These are phyloP conservation scores for Hydropsyche betteni DNA, from an alignment of 2,888 invertebrate genomes.

Conservation along the genomic window DNA sequence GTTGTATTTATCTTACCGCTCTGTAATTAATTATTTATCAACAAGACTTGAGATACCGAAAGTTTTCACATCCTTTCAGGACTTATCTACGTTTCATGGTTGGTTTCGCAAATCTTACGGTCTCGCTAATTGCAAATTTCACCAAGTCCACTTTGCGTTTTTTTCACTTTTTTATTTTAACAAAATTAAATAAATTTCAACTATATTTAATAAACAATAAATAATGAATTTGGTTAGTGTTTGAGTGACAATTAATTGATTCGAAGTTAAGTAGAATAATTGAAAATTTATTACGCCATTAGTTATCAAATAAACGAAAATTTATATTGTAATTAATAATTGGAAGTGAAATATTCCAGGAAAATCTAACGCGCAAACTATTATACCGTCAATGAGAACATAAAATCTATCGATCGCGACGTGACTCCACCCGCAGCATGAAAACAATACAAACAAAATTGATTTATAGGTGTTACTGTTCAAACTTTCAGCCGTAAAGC, in stretches of 20 bases:
- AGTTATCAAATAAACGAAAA: no score
- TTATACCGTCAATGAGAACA: constrained; percentile 9
- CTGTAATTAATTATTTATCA: constrained; percentile 40
- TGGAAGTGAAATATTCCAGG: background rate
- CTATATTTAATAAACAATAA: no score
- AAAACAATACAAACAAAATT: constrained; percentile 39
- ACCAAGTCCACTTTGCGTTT: no score
- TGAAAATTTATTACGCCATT: no score
- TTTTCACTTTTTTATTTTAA: no score
- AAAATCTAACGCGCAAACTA: constrained; percentile 13
- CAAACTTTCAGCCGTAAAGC: constrained; percentile 34
- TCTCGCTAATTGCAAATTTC: no score
- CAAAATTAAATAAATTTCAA: no score
- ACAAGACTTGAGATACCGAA: constrained; percentile 31
- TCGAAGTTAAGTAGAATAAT: no score
- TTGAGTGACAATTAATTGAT: no score
- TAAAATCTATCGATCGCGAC: constrained; percentile 35
- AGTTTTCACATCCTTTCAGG: constrained; percentile 35
- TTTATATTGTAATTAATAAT: no score
- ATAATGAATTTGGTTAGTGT: no score
- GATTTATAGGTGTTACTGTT: constrained; percentile 36
- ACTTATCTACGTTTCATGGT: constrained; percentile 30
- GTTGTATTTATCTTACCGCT: constrained; percentile 40
- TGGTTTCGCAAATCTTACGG: constrained; percentile 20
- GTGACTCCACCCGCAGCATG: constrained; percentile 2